Percentiles rank a stretch among this genome's conserved stretches.
phyloP scores from a whole-genome alignment of 2,888 invertebrate genomes.

The Polyommatus icarus region DNA sequence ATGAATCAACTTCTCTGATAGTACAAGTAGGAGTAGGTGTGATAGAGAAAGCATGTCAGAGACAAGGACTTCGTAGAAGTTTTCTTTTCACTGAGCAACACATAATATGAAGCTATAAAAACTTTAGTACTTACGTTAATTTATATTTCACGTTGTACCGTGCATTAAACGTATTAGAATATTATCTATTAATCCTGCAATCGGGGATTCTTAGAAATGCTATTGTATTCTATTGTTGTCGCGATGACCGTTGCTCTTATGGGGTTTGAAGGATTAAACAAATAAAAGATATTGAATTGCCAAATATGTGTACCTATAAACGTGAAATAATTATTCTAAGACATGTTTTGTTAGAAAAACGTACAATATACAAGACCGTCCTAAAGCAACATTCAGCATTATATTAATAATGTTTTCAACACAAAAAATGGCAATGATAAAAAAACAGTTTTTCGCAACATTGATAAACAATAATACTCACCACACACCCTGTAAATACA shows the following conservation, averaged over 20 bases:
- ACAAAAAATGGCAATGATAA: not conserved
- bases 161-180: too few species aligned
- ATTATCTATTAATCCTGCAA: too few species aligned
- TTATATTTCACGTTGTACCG: too few species aligned
- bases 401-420: not conserved
- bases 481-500: constrained; percentile 3
- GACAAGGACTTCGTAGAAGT: not conserved
- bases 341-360: not conserved
- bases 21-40: not conserved
- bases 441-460: not conserved
- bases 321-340: not conserved
- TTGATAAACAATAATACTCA: not conserved
- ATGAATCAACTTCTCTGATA: too few species aligned
- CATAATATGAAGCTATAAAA: too few species aligned
- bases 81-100: not conserved
- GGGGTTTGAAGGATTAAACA: too few species aligned
- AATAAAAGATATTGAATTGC: too few species aligned
- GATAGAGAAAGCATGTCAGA: not conserved
- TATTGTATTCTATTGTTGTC: too few species aligned
- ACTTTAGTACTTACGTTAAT: too few species aligned
- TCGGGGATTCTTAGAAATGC: too few species aligned
- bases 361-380: not conserved
- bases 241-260: too few species aligned
- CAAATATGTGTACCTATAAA: not conserved
- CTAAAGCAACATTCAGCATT: not conserved